Conservation (phyloP, 2,113 vertebrate genomes). For the Seriola rivoliana region DNA sequence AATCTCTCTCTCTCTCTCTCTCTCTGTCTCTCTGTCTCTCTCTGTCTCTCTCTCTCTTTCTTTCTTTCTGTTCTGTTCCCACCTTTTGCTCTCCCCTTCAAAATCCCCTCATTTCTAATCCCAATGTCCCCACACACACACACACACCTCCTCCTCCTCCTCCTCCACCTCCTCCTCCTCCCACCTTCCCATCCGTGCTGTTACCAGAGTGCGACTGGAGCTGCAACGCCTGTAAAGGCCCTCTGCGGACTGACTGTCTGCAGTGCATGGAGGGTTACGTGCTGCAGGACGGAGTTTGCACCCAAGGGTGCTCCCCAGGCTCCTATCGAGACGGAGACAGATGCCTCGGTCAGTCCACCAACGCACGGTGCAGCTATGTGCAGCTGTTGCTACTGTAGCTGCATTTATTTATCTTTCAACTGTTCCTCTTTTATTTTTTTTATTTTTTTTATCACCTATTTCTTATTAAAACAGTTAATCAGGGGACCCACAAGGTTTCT, state of each 20-base stretch:
- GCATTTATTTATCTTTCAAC: background rate
- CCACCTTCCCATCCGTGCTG: background rate
- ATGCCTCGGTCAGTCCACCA: constrained; percentile 89
- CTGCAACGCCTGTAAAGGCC: constrained; percentile 91
- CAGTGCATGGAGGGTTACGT: constrained; percentile 94
- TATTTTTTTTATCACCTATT: no score
- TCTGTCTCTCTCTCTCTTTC: background rate
- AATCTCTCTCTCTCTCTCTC: constrained; percentile 18
- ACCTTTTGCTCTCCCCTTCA: background rate
- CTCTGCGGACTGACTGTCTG: constrained; percentile 90
- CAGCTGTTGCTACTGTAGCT: background rate
- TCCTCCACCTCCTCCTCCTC: background rate
- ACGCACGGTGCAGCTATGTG: background rate
- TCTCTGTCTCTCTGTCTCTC: no score
- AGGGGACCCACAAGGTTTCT: no score
- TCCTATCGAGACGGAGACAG: constrained; percentile 85
- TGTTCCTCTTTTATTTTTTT: background rate
- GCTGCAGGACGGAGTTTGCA: constrained; percentile 89
- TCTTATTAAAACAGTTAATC: no score
- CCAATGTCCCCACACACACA: background rate
- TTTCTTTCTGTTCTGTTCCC: constrained; percentile 11
- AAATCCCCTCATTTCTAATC: constrained; percentile 33
- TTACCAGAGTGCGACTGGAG: constrained; percentile 96
- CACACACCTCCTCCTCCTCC: background rate
- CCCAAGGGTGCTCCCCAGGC: constrained; percentile 84